These are phyloP conservation scores for Dicentrarchus labrax DNA, from an alignment of 2,113 vertebrate species.

Conservation along the genomic window DNA sequence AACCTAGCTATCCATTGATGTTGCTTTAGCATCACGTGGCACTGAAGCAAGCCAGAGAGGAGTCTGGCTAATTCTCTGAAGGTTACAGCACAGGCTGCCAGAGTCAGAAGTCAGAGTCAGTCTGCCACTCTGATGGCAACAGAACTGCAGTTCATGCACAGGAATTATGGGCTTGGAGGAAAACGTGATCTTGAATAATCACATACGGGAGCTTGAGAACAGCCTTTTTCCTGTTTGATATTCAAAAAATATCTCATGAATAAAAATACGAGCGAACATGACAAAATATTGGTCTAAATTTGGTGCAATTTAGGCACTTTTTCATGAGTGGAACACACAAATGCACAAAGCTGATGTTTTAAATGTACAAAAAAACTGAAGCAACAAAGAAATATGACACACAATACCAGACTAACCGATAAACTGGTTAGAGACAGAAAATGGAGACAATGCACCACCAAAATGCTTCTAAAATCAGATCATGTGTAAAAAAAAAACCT, in stretches of 20 bases:
- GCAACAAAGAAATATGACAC: neutral
- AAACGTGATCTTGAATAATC: neutral
- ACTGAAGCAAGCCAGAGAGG: slow-evolving; percentile 26
- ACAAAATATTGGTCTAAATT: neutral
- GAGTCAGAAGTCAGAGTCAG: slow-evolving; percentile 16
- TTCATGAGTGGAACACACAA: neutral
- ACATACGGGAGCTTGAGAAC: neutral
- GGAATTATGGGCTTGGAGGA: neutral
- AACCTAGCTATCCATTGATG: slow-evolving; percentile 59
- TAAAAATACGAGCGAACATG: too few species aligned
- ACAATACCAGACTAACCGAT: neutral
- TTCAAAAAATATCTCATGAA: neutral
- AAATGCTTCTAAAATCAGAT: slow-evolving; percentile 51
- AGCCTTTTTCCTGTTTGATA: neutral
- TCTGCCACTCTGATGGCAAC: neutral
- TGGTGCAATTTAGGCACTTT: neutral
- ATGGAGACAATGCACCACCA: neutral
- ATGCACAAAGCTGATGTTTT: neutral
- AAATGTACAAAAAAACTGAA: neutral
- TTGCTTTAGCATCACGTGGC: slow-evolving; percentile 43
- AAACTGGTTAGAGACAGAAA: slow-evolving; percentile 9
- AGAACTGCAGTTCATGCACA: neutral
- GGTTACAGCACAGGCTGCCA: slow-evolving; percentile 24
- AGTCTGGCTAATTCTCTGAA: slow-evolving; percentile 39
- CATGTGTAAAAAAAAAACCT: slow-evolving; percentile 19